Conservation (phyloP, 2,113 vertebrate genomes). For the Atherinomorus stipes region DNA sequence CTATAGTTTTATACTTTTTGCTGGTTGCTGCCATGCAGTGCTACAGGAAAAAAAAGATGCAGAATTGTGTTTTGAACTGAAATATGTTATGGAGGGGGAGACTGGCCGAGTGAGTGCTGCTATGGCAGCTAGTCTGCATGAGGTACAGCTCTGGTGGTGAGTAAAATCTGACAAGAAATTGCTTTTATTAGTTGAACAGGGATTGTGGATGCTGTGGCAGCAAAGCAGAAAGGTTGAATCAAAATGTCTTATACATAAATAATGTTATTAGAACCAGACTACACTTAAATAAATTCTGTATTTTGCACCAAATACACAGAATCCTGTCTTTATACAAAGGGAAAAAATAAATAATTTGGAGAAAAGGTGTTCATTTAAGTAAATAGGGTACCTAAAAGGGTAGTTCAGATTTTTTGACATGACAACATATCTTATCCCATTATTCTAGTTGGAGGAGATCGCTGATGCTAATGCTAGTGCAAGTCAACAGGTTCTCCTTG, state of each 20-base stretch:
- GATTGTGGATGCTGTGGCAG: slow-evolving; percentile 13
- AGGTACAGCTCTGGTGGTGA: slow-evolving; percentile 19
- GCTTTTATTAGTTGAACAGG: slow-evolving; percentile 33
- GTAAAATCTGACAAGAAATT: slow-evolving; percentile 20
- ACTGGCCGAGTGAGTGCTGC: slow-evolving; percentile 34
- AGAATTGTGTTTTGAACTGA: slow-evolving; percentile 54
- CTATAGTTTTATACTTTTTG: slow-evolving; percentile 50
- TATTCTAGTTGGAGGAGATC: too few relatives aligned
- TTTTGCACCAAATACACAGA: neutral
- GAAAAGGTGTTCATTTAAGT: too few relatives aligned
- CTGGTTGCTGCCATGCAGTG: slow-evolving; percentile 55
- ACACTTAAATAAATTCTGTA: neutral
- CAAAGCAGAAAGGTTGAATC: neutral
- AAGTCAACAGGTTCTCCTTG: too few relatives aligned
- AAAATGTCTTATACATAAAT: neutral
- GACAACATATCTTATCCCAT: too few relatives aligned
- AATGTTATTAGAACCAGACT: neutral
- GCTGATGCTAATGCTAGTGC: too few relatives aligned
- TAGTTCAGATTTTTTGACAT: too few relatives aligned
- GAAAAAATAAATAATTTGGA: too few relatives aligned
- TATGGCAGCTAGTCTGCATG: slow-evolving; percentile 8
- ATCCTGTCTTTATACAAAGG: too few relatives aligned
- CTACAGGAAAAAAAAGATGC: slow-evolving; percentile 61
- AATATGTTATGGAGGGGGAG: slow-evolving; percentile 40
- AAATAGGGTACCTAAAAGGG: too few relatives aligned